Percentiles rank a stretch among this genome's conserved stretches.
These are phyloP conservation scores for Sebastes vulpes DNA, from an alignment of 2,797 vertebrate genomes.

Conservation along the genomic window DNA sequence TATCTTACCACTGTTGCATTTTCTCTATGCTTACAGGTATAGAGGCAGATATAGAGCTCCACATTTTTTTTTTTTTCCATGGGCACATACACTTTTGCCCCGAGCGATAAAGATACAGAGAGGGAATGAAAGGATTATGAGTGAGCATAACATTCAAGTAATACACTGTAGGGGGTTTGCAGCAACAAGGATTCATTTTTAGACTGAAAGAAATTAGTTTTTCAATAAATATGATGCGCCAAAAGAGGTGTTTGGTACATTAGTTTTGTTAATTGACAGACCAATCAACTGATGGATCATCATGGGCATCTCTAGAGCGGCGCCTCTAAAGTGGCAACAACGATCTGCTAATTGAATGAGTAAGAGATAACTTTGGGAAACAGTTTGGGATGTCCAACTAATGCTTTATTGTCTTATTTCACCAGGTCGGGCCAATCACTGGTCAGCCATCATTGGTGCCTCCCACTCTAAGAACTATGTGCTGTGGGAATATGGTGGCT, in stretches of 20 bases:
- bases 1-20: not conserved
- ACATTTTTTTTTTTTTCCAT: not conserved
- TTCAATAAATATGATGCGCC: not conserved
- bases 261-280: too few relatives aligned
- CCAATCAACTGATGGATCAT: not conserved
- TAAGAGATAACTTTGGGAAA: not conserved
- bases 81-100: not conserved
- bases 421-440: slow-evolving; percentile 96
- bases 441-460: slow-evolving; percentile 97
- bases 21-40: not conserved
- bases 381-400: not conserved
- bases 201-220: not conserved
- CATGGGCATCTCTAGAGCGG: not conserved
- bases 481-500: slow-evolving; percentile 96
- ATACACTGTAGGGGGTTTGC: not conserved
- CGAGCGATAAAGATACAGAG: not conserved
- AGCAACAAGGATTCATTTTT: not conserved
- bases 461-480: slow-evolving; percentile 97
- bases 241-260: not conserved
- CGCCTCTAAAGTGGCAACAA: not conserved
- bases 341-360: not conserved
- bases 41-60: not conserved
- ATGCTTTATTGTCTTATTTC: slow-evolving; percentile 27
- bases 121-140: not conserved
- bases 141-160: not conserved